Base-by-base conservation (phyloP, 2,888 invertebrate species). In the Ypsolopha sequella region DNA sequence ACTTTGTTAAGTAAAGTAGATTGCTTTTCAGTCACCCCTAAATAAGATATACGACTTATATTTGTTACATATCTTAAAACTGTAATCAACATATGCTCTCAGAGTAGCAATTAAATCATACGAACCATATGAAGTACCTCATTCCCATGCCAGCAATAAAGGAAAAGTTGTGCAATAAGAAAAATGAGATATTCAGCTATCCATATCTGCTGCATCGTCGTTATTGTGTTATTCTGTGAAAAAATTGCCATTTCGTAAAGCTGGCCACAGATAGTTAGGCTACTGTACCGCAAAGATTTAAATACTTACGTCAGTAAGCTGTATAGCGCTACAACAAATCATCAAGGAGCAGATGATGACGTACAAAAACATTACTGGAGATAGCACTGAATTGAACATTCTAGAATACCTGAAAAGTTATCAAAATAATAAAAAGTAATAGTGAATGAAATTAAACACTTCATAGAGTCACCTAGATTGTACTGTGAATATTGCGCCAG, bases 121-220 rank as follows among this genome's bases (percentile, higher is more conserved):
- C 64, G 36, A 55, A 86, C 87, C 75, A 72, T 76, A 41, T 64
- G 55, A 1, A 76, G 62, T 2, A 87, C 77, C 57, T 77, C 72
- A 58, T 80, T 86, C 56, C 80, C 74, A 56, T 87, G 86, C 87
- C 87, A 87, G 56, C 86, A 87, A 58, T 82, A 87, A 6, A 87
- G 54, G 51, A 86, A 82, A 36, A 87, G 63, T 61, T 87, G 87
- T 1, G 80, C 72, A 44, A 87, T 74, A 13, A 86, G 68, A 1
- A 86, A 84, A 36, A 76, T 52, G 1, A 85, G 59, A 58, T 84
- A 87, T 59, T 86, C 82, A 3, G 79, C 67, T 24, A 84, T 76
- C 77, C 81, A 80, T 50, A 81, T 63, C 39, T 70, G 65, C 53
- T 81, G 77, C 74, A 79, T 73, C 34, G 55, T 66, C 6, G n/a